Conservation (phyloP, 2,888 invertebrate species). For the Pterostichus niger region DNA sequence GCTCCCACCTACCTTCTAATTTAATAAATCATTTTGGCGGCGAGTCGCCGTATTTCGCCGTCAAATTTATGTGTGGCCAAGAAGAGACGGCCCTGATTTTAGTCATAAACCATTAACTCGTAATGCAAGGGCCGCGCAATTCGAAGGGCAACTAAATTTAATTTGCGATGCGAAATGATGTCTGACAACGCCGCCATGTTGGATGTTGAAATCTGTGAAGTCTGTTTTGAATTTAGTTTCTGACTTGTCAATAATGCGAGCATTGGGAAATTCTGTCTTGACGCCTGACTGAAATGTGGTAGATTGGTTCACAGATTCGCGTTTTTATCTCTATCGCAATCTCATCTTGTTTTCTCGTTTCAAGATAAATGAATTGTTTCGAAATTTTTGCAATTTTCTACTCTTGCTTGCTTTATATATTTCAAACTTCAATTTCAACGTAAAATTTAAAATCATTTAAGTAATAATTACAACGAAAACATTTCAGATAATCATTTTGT, state of each 20-base stretch:
- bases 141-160: conserved; percentile 58
- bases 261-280: conserved; percentile 15
- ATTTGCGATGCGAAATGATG: conserved; percentile 55
- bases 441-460: no score
- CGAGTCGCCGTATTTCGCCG: conserved; percentile 6
- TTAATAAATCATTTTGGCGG: conserved; percentile 47
- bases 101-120: conserved; percentile 60
- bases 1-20: conserved; percentile 13
- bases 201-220: conserved; percentile 14
- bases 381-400: not conserved
- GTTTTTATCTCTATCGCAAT: not conserved
- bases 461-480: no score
- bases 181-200: conserved; percentile 13
- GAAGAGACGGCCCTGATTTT: conserved; percentile 16
- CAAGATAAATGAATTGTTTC: conserved; percentile 30
- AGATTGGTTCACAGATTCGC: conserved; percentile 15
- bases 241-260: conserved; percentile 37
- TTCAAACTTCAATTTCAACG: not conserved
- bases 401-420: not conserved
- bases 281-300: conserved; percentile 23
- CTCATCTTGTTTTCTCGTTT: conserved; percentile 23
- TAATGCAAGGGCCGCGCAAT: conserved; percentile 54
- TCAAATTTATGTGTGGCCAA: conserved; percentile 61
- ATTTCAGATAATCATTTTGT: no score
- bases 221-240: conserved; percentile 50